Evolutionary conservation across 2,888 invertebrate species (phyloP).

Genomic region (Troides oblongomaculatus): DNA sequence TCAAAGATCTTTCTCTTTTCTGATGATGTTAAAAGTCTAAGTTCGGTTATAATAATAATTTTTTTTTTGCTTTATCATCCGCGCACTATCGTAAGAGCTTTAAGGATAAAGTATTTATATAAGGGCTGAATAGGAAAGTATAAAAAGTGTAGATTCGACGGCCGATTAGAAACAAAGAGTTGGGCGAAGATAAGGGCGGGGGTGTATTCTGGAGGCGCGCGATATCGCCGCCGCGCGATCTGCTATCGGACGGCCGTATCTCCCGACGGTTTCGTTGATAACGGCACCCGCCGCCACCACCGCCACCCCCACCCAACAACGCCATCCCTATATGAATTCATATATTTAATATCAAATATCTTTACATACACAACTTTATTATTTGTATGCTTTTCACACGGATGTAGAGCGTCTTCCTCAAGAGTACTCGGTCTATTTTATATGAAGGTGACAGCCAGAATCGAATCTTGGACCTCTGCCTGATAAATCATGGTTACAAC

Average conservation of each 20-base stretch:
- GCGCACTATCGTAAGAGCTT: constrained; percentile 10
- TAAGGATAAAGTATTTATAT: constrained; percentile 26
- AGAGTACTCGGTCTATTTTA: no score
- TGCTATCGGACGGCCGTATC: constrained; percentile 37
- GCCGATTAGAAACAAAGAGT: constrained; percentile 59
- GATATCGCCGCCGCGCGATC: constrained; percentile 52
- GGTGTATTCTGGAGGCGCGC: constrained; percentile 44
- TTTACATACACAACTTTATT: no score
- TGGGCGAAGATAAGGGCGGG: constrained; percentile 61
- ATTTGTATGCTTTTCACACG: no score
- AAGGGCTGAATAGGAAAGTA: constrained; percentile 24
- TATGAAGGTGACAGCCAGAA: no score
- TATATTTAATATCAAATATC: constrained; percentile 14
- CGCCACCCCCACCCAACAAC: background rate
- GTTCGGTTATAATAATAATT: no score
- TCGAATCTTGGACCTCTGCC: no score
- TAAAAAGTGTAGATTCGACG: constrained; percentile 54
- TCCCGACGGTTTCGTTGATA: constrained; percentile 58
- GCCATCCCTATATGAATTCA: constrained; percentile 2
- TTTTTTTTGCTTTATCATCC: background rate
- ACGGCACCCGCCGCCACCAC: constrained; percentile 38
- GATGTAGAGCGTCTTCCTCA: no score
- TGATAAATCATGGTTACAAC: no score
- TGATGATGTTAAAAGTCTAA: no score
- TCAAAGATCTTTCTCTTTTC: no score